A percentile compares a stretch with the other conserved stretches of the same genome.
These are phyloP conservation scores for Scaptomyza caliginosa DNA, from an alignment of 2,888 invertebrate species.

Conservation along the genomic window DNA sequence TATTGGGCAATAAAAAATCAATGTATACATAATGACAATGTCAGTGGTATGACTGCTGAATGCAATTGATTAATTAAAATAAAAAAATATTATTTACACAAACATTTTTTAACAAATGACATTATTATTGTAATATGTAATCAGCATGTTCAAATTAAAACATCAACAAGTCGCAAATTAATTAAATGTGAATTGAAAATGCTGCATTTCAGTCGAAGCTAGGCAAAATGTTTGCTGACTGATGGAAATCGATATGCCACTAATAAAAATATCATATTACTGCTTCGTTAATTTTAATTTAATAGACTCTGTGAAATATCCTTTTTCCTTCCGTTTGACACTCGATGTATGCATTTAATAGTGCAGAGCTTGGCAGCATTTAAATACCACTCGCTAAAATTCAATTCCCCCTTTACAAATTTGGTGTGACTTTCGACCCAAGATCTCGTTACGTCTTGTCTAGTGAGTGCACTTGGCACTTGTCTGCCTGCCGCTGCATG, in stretches of 20 bases:
- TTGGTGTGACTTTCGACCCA: conserved; percentile 47
- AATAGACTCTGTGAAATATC: neutral
- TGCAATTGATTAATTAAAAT: conserved; percentile 64
- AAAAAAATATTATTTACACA: conserved; percentile 23
- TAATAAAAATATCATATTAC: neutral
- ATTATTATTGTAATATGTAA: conserved; percentile 11
- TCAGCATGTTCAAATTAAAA: conserved; percentile 19
- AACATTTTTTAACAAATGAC: conserved; percentile 25
- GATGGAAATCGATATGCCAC: neutral
- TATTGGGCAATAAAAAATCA: conserved; percentile 12
- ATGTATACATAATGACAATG: conserved; percentile 43
- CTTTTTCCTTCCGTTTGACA: neutral
- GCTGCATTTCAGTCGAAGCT: neutral
- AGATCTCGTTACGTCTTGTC: conserved; percentile 18
- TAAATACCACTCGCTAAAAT: conserved; percentile 31
- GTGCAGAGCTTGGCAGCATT: conserved; percentile 22
- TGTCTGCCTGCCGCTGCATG: conserved; percentile 30
- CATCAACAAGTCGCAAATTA: conserved; percentile 25
- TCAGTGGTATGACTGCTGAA: conserved; percentile 63
- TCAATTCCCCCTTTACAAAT: conserved; percentile 24
- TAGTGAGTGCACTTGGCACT: conserved; percentile 47
- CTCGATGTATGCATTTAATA: conserved; percentile 17
- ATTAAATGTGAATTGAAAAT: conserved; percentile 8
- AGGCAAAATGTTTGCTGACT: neutral
- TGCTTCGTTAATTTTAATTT: neutral